phyloP scores from a whole-genome alignment of 2,113 vertebrate genomes.

The Otus sunia region DNA sequence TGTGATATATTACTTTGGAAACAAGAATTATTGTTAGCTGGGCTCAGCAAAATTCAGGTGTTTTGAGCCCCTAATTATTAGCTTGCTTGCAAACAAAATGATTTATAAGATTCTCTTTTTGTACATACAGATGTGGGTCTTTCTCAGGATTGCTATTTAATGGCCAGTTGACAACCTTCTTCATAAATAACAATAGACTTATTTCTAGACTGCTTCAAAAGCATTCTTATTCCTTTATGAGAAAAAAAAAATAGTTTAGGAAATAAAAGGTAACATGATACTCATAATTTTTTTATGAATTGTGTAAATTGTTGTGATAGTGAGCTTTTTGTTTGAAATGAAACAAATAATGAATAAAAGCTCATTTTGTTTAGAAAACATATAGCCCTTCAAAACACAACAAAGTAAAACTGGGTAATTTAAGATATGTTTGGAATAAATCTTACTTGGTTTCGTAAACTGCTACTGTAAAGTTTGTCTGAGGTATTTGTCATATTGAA shows the following conservation, averaged over 20 bases:
- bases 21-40: not conserved
- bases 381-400: not conserved
- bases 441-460: not conserved
- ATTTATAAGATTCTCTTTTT: not conserved
- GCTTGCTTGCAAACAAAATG: not conserved
- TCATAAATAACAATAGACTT: not conserved
- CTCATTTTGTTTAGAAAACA: not conserved
- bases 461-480: not conserved
- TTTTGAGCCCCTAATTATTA: not conserved
- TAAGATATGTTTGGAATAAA: not conserved
- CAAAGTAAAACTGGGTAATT: not conserved
- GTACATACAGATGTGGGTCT: not conserved
- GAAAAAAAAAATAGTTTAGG: not conserved
- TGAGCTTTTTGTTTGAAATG: not conserved
- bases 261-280: not conserved
- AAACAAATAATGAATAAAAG: not conserved
- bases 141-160: not conserved
- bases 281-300: not conserved
- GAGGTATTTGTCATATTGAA: not conserved
- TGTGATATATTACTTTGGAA: not conserved
- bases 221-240: not conserved
- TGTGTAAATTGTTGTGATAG: not conserved
- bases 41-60: not conserved
- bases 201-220: not conserved
- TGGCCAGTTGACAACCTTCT: not conserved